Evolutionary conservation across 92 coral and sea anemone genomes (phyloP), one percentile per base, ranked within the genome.

Genomic region (Metridium senile): DNA sequence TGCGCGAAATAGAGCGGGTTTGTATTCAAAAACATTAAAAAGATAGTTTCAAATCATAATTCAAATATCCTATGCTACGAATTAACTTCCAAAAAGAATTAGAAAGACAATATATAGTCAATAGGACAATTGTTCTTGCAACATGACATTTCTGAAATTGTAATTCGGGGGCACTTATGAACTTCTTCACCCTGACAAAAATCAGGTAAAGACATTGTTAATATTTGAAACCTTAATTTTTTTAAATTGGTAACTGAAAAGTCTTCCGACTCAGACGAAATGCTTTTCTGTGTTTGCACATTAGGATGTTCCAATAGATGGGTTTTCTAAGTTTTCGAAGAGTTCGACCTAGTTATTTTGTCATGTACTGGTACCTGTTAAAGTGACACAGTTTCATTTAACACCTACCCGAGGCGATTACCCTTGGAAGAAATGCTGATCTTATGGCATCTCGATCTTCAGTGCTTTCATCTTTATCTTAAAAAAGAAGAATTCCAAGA

Each of bases 351-450:
- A 27, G 79, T 25, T 35, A 30, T 32, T 61, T 61, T 61, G 31
- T 18, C 6, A 6, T 13, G 23, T 0, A 13, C 83, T 11, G 83
- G 83, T 78, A 78, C 83, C 83, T 67, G 75, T 69, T 1, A 8
- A 71, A 75, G 52, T 78, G 82, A 83, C 85, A 84, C 52, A 58
- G 79, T 69, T 62, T 68, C 33, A 53, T 59, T 61, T 22, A 87
- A 53, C 79, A 87, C 92, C 29, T 26, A 88, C 92, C 92, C 70
- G 86, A 66, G 47, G 33, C 57, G 1, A 17, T 7, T 51, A 58
- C 33, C 47, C 80, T 82, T 2, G 72, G 72, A 18, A n/a, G 62
- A 23, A 30, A 66, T 26, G 20, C 30, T 29, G 57, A 26, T 21
- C 31, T 30, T 49, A 32, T 71, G 0, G 35, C 35, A 58, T 54